phyloP scores from a whole-genome alignment of 2,113 vertebrate genomes.

The Apteryx mantelli region DNA sequence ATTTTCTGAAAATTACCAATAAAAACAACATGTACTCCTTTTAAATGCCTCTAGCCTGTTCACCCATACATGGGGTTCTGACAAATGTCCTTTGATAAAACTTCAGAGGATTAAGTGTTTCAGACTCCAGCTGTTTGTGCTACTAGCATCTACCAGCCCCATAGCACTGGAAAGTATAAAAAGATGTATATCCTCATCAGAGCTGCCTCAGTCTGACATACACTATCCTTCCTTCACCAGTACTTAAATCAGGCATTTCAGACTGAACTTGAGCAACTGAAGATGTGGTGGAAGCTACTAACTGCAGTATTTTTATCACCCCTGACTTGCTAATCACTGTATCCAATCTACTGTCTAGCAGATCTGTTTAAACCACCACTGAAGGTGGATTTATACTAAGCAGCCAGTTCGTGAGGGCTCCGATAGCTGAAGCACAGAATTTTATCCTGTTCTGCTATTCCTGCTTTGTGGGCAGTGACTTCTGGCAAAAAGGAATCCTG shows the following conservation, averaged over 20 bases:
- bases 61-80: not conserved
- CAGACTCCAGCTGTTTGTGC: not conserved
- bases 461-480: too few species aligned
- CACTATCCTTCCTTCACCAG: not conserved
- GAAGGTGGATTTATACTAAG: not conserved
- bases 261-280: not conserved
- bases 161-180: not conserved
- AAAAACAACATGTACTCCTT: not conserved
- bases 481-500: too few species aligned
- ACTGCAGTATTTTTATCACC: not conserved
- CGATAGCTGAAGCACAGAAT: not conserved
- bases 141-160: not conserved
- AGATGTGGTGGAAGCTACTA: not conserved
- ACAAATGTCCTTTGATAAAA: not conserved
- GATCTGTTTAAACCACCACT: not conserved
- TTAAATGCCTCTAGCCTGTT: not conserved
- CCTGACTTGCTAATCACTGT: not conserved
- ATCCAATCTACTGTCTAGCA: not conserved
- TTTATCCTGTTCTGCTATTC: too few species aligned
- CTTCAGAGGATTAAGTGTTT: not conserved
- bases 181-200: not conserved
- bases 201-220: not conserved
- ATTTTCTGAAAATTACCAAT: not conserved
- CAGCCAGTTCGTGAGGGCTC: not conserved
- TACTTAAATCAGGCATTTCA: not conserved